Evolutionary conservation across 2,888 invertebrate genomes (phyloP), one percentile per base, ranked within the genome.

Genomic region (Drosophila sordidula): DNA sequence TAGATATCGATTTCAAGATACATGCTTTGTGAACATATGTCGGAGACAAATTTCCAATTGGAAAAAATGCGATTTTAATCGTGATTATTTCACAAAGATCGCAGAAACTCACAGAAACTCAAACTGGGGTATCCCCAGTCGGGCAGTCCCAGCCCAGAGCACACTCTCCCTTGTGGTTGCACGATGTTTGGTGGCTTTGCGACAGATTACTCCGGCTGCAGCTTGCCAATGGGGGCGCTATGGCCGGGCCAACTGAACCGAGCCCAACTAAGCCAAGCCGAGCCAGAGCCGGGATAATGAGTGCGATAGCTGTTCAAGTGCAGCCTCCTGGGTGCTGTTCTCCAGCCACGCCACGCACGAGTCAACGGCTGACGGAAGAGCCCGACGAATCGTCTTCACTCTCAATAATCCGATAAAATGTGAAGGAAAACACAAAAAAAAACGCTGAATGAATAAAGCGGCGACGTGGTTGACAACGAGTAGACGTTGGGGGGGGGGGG

Each of bases 391-490:
- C 64, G 66, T 18, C 72, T 56, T 70, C 42, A 14, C 51, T 77
- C 70, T 70, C 71, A 83, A 82, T 83, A 87, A 80, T 80, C 75
- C 75, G 72, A 83, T 86, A 83, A 86, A 80, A 70, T 69, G 75
- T 65, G 65, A 36, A 70, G 67, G 57, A 32, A 9, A 46, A 41
- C 56, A 63, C 25, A 25, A 25, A 29, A 4, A 42, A 42, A 55
- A 34, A 26, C 6, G 18, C 29, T 38, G 54, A 69, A 54, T 62
- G 65, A 71, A 59, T 71, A 52, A 66, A 61, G 34, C 29, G 59
- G 25, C 54, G 45, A 59, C 59, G 45, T 47, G 64, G 65, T 54
- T 72, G 72, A 66, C 59, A 71, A 54, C 41, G 29, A 49, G 16
- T 25, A 55, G 42, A 26, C 2, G 18, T 6, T 6, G 55, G 6